Evolutionary conservation across 2,797 vertebrate genomes (phyloP).

Genomic region (Lithobates pipiens): DNA sequence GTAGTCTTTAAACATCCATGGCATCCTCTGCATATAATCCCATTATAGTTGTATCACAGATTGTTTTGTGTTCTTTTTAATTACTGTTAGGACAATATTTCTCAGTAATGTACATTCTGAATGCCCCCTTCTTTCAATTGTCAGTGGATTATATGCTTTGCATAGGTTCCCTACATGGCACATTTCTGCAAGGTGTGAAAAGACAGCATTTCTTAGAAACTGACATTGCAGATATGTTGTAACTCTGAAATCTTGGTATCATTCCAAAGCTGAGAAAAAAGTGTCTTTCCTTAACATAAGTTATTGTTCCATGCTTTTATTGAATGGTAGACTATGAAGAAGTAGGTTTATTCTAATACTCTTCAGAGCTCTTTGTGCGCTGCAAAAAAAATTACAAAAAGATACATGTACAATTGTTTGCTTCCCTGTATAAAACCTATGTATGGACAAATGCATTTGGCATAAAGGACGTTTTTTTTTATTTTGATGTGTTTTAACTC

Average conservation of each 20-base stretch:
- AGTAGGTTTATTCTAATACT: background rate
- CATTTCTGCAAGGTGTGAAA: constrained; percentile 52
- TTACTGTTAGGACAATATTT: constrained; percentile 50
- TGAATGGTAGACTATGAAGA: constrained; percentile 5
- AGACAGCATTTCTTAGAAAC: constrained; percentile 22
- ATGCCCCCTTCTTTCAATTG: constrained; percentile 36
- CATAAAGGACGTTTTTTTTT: background rate
- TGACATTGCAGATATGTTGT: constrained; percentile 28
- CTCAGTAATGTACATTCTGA: constrained; percentile 38
- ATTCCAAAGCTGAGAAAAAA: constrained; percentile 7
- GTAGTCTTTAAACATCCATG: constrained; percentile 34
- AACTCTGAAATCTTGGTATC: constrained; percentile 14
- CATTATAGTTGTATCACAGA: constrained; percentile 41
- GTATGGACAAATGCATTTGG: background rate
- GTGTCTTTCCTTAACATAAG: constrained; percentile 5
- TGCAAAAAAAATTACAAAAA: background rate
- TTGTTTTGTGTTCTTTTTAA: constrained; percentile 54
- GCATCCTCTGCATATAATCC: constrained; percentile 47
- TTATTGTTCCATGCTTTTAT: constrained; percentile 2
- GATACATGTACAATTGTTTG: background rate
- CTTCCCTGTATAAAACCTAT: background rate
- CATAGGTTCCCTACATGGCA: constrained; percentile 36
- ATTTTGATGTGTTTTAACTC: too few species aligned
- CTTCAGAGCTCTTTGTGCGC: background rate
- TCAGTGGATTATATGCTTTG: constrained; percentile 36